Percentiles rank a stretch among this genome's conserved stretches.
Conservation (phyloP, 1,140 invertebrate genomes). For the Drosophila kanapiae region DNA sequence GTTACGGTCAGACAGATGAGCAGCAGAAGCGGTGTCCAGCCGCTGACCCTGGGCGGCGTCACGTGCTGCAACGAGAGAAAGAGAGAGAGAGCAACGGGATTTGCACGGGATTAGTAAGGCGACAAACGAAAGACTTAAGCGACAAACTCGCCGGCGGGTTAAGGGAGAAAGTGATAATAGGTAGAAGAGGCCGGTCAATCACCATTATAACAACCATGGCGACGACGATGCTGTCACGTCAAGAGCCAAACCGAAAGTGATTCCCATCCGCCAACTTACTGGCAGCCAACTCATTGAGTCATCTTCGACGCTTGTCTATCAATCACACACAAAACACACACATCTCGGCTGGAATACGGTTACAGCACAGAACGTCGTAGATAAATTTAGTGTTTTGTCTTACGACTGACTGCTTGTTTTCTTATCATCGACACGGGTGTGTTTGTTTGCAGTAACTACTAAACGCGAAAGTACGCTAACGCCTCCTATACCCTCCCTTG, state of each 20-base stretch:
- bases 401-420: constrained; percentile 32
- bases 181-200: not conserved
- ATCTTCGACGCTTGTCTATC: constrained; percentile 6
- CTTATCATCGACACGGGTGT: constrained; percentile 44
- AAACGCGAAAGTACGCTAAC: not conserved
- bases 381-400: constrained; percentile 35
- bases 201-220: constrained; percentile 61
- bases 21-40: constrained; percentile 69
- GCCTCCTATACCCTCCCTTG: constrained; percentile 6
- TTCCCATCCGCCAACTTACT: constrained; percentile 21
- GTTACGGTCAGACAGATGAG: constrained; percentile 88
- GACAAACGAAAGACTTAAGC: constrained; percentile 66
- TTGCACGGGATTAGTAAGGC: constrained; percentile 14
- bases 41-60: constrained; percentile 6
- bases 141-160: constrained; percentile 49
- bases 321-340: constrained; percentile 22
- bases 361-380: constrained; percentile 34
- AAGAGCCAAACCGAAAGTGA: constrained; percentile 41
- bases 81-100: constrained; percentile 8
- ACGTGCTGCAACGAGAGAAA: constrained; percentile 52
- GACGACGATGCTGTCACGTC: constrained; percentile 22
- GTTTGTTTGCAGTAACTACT: constrained; percentile 28
- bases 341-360: constrained; percentile 21
- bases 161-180: constrained; percentile 5
- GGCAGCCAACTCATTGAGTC: constrained; percentile 22